Percentiles rank a stretch among this genome's conserved stretches.
Conservation (phyloP, 2,113 vertebrate genomes). For the Fregetta grallaria region DNA sequence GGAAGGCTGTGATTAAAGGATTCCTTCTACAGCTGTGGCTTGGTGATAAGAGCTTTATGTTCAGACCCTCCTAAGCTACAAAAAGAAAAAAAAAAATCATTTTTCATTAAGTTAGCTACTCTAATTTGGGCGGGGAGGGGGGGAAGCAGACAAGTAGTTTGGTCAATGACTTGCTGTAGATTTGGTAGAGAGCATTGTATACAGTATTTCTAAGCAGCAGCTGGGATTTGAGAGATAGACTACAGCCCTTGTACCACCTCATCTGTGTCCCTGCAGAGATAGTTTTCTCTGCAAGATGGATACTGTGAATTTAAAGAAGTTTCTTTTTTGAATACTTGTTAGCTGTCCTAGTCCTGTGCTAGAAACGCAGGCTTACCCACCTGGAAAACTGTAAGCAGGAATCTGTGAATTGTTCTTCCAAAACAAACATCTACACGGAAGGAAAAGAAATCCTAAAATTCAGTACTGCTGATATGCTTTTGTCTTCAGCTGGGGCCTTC, state of each 20-base stretch:
- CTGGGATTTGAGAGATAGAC: slow-evolving; percentile 48
- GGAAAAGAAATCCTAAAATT: not conserved
- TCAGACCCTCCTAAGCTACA: slow-evolving; percentile 58
- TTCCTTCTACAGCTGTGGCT: slow-evolving; percentile 72
- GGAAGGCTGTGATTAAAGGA: slow-evolving; percentile 73
- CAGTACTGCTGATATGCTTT: not conserved
- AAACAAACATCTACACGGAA: not conserved
- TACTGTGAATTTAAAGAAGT: not conserved
- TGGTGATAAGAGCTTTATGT: slow-evolving; percentile 73
- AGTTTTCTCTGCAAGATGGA: not conserved
- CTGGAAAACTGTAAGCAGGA: not conserved
- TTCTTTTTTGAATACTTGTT: not conserved
- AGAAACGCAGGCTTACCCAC: not conserved
- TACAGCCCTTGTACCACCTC: not conserved
- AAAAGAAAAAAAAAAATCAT: slow-evolving; percentile 53
- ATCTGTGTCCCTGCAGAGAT: not conserved
- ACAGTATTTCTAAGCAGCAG: slow-evolving; percentile 7
- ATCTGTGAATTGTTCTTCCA: not conserved
- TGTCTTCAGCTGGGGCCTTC: not conserved
- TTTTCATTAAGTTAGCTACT: slow-evolving; percentile 65
- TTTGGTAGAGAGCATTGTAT: not conserved
- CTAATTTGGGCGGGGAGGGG: slow-evolving; percentile 36
- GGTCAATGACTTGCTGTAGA: slow-evolving; percentile 34
- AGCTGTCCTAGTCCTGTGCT: not conserved
- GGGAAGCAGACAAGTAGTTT: slow-evolving; percentile 32